Conservation (phyloP, 2,888 invertebrate species). For the Synergus umbraculus region DNA sequence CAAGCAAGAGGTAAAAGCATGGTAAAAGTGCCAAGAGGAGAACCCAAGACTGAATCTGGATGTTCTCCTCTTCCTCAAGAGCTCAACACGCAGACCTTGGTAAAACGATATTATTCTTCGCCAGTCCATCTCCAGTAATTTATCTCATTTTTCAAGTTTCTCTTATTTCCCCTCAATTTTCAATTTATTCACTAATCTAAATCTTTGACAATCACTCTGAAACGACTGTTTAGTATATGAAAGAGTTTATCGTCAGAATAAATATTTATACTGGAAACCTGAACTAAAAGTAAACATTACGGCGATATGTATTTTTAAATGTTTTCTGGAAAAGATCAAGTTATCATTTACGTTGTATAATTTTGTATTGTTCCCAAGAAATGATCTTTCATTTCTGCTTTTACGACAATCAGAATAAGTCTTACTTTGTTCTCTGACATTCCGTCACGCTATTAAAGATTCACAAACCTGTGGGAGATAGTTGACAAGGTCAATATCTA, state of each 20-base stretch:
- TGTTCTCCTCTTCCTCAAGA: constrained; percentile 31
- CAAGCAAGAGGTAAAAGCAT: constrained; percentile 8
- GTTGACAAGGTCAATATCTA: constrained; percentile 34
- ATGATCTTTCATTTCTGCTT: constrained; percentile 20
- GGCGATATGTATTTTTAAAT: background rate
- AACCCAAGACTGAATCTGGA: constrained; percentile 27
- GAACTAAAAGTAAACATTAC: background rate
- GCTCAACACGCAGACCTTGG: constrained; percentile 19
- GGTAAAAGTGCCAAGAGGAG: background rate
- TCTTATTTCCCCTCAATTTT: background rate
- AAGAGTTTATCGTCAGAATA: background rate
- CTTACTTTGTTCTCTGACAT: constrained; percentile 30
- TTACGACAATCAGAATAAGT: constrained; percentile 23
- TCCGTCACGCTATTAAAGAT: constrained; percentile 31
- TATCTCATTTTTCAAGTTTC: constrained; percentile 7
- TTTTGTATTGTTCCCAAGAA: constrained; percentile 11
- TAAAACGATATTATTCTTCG: constrained; percentile 18
- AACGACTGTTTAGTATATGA: background rate
- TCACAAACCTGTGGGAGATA: background rate
- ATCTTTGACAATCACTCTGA: too few relatives aligned
- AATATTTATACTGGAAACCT: background rate
- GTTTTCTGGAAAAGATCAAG: background rate
- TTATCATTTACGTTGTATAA: background rate
- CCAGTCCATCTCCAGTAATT: background rate
- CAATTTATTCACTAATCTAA: background rate